Conservation (phyloP, 2,113 vertebrate species). For the Upupa epops region DNA sequence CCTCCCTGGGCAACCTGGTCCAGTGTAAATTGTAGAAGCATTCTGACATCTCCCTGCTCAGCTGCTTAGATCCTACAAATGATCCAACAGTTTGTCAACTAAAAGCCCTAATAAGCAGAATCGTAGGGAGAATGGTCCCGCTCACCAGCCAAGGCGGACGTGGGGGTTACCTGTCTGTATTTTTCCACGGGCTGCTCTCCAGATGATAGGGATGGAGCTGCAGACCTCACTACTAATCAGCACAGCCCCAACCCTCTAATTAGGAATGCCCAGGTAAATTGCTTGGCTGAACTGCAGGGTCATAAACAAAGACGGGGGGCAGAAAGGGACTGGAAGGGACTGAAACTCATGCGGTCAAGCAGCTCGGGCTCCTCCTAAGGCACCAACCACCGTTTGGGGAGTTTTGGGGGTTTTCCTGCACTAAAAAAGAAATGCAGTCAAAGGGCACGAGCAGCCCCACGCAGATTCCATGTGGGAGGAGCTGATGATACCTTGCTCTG, state of each 20-base stretch:
- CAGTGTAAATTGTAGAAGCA: not conserved
- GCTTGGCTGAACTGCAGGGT: not conserved
- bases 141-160: accelerated
- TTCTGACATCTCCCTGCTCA: not conserved
- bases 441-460: accelerated
- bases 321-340: accelerated
- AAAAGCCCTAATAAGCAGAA: not conserved
- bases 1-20: no score
- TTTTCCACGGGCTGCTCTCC: not conserved
- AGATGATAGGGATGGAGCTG: not conserved
- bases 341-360: not conserved
- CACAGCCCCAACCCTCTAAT: slow-evolving; percentile 8
- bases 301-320: not conserved
- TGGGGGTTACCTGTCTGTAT: not conserved
- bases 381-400: accelerated
- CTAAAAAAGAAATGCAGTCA: accelerated
- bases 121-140: not conserved
- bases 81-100: not conserved
- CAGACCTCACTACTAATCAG: not conserved
- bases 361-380: not conserved
- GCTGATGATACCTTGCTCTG: not conserved
- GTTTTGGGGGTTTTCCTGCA: not conserved
- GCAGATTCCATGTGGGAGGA: not conserved
- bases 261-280: not conserved
- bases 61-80: not conserved